Conservation (phyloP, 53 echinoderm and acorn worm species). For the Holothuria leucospilota region DNA sequence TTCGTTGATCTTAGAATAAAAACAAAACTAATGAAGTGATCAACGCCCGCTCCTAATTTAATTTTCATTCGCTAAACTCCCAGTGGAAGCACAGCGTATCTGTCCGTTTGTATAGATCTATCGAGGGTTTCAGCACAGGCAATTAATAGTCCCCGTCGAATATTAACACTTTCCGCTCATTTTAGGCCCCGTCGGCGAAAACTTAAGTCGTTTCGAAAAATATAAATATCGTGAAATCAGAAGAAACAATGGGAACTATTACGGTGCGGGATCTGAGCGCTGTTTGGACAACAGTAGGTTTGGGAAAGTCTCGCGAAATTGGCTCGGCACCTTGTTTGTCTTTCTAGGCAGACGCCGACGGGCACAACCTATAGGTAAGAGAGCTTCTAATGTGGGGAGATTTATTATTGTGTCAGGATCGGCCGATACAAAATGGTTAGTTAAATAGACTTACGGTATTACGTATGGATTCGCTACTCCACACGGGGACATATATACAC, state of each 20-base stretch:
- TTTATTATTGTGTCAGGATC: slow-evolving; percentile 44
- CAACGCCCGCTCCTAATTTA: slow-evolving; percentile 33
- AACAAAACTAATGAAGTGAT: slow-evolving; percentile 48
- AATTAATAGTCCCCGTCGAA: slow-evolving; percentile 43
- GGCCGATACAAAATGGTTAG: slow-evolving; percentile 44
- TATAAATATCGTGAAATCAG: slow-evolving; percentile 38
- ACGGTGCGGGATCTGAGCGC: slow-evolving; percentile 10
- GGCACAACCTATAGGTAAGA: slow-evolving; percentile 23
- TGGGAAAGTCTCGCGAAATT: slow-evolving; percentile 48
- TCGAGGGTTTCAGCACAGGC: slow-evolving; percentile 19
- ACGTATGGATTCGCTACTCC: background rate
- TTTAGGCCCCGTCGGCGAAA: slow-evolving; percentile 27
- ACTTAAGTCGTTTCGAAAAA: slow-evolving; percentile 37
- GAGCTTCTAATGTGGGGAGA: slow-evolving; percentile 23
- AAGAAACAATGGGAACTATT: slow-evolving; percentile 35
- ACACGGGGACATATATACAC: too few species aligned
- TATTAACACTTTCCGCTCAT: slow-evolving; percentile 44
- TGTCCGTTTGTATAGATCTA: slow-evolving; percentile 29
- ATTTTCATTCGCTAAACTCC: slow-evolving; percentile 43
- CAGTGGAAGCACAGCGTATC: slow-evolving; percentile 1
- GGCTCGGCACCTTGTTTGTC: slow-evolving; percentile 45
- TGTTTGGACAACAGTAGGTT: slow-evolving; percentile 43
- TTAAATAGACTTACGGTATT: slow-evolving; percentile 37
- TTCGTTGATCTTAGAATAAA: slow-evolving; percentile 43
- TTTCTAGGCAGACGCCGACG: slow-evolving; percentile 39